Conservation (phyloP, 2,797 vertebrate species). For the Falco berigora region DNA sequence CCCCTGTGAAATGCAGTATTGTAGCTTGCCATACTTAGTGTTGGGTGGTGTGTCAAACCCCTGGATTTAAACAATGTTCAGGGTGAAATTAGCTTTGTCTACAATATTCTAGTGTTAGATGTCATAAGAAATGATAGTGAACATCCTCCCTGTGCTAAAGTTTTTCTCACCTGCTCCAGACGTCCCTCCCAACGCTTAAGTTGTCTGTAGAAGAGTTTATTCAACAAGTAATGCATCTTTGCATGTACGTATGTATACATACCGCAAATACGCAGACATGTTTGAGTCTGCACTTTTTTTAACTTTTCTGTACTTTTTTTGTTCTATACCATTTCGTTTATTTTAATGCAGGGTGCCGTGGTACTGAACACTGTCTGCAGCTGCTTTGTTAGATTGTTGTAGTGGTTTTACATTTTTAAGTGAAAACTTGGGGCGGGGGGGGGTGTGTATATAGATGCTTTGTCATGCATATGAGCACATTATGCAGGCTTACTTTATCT, state of each 20-base stretch:
- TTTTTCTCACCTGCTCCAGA: background rate
- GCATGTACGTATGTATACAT: background rate
- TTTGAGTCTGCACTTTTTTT: background rate
- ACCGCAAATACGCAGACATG: background rate
- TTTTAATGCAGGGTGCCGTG: fast-evolving
- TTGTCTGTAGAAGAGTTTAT: background rate
- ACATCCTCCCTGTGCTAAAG: background rate
- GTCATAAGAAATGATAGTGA: background rate
- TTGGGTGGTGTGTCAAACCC: background rate
- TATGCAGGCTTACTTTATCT: background rate
- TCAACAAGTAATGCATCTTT: background rate
- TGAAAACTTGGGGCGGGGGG: background rate
- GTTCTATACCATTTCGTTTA: background rate
- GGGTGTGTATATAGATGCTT: background rate
- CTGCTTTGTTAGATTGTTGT: background rate
- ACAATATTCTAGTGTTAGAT: background rate
- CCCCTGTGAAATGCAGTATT: background rate
- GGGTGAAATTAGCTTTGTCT: background rate
- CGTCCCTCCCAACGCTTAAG: fast-evolving
- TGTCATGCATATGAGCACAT: background rate
- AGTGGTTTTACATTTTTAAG: background rate
- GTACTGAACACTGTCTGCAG: background rate
- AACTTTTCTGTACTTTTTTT: background rate
- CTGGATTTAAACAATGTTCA: background rate
- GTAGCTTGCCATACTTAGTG: background rate